These are phyloP conservation scores for Eilema depressum DNA, from an alignment of 2,888 invertebrate species.

Conservation along the genomic window DNA sequence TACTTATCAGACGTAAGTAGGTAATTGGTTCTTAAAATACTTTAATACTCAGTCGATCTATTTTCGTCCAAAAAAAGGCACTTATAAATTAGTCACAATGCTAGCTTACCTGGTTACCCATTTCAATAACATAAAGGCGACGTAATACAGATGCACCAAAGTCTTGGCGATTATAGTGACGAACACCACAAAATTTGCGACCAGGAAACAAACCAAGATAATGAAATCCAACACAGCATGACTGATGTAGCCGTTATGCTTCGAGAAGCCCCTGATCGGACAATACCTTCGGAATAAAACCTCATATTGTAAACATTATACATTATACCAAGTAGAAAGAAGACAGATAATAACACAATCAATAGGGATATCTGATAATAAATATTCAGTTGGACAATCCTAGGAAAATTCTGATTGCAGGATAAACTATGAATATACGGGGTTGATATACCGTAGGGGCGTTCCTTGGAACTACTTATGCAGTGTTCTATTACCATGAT, in stretches of 20 bases:
- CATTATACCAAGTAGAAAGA: neutral
- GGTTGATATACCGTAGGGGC: too few relatives aligned
- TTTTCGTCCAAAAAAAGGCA: neutral
- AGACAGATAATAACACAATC: neutral
- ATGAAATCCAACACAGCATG: constrained; percentile 49
- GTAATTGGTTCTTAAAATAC: neutral
- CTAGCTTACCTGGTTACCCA: constrained; percentile 48
- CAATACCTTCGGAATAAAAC: constrained; percentile 55
- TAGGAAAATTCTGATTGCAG: neutral
- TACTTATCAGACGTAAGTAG: too few relatives aligned
- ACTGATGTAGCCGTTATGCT: constrained; percentile 38
- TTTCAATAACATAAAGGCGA: constrained; percentile 15
- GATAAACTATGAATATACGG: neutral
- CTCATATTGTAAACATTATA: neutral
- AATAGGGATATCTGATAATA: too few relatives aligned
- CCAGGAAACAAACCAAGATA: constrained; percentile 55
- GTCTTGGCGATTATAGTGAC: constrained; percentile 51
- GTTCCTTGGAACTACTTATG: too few relatives aligned
- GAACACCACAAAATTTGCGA: constrained; percentile 61
- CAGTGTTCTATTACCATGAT: too few relatives aligned
- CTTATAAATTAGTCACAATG: neutral
- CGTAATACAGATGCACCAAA: constrained; percentile 45
- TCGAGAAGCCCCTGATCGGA: constrained; percentile 43
- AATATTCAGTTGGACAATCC: too few relatives aligned
- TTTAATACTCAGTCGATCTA: neutral